A percentile compares a stretch with the other conserved stretches of the same genome.
Evolutionary conservation across 2,888 invertebrate species (phyloP).

Genomic region (Metalampra italica): DNA sequence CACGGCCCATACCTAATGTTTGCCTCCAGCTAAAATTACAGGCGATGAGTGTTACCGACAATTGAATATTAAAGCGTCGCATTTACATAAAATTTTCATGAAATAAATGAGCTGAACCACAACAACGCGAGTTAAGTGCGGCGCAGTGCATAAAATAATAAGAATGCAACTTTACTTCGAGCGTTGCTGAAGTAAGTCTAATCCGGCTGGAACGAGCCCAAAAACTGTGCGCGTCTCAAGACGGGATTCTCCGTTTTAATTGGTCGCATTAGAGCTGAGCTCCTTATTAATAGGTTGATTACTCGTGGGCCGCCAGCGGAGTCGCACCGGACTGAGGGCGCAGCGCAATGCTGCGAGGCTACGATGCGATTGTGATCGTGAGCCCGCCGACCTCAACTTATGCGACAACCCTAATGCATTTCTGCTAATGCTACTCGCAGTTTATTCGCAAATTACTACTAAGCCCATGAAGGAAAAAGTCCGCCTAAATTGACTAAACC

Average conservation of each 20-base stretch:
- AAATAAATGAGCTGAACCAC: conserved; percentile 23
- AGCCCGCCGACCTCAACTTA: conserved; percentile 34
- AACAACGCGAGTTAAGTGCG: conserved; percentile 29
- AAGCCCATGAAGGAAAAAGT: too few species aligned
- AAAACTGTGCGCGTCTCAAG: conserved; percentile 74
- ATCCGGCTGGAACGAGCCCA: conserved; percentile 72
- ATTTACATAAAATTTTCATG: conserved; percentile 58
- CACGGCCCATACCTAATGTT: conserved; percentile 57
- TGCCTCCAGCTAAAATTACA: conserved; percentile 63
- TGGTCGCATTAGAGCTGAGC: conserved; percentile 71
- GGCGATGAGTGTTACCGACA: conserved; percentile 47
- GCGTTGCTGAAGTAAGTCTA: conserved; percentile 51
- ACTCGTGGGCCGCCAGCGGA: conserved; percentile 47
- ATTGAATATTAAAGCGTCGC: conserved; percentile 55
- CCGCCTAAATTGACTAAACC: too few species aligned
- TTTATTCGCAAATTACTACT: too few species aligned
- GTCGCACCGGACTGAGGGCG: not conserved
- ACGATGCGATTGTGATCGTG: conserved; percentile 9
- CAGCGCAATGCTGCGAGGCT: conserved; percentile 5
- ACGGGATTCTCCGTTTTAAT: conserved; percentile 71
- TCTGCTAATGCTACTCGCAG: too few species aligned
- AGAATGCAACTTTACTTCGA: conserved; percentile 20
- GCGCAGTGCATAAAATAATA: conserved; percentile 30
- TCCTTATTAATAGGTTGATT: conserved; percentile 77
- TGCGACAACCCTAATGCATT: conserved; percentile 23